phyloP scores from a whole-genome alignment of 2,797 vertebrate species.

The Emys orbicularis region DNA sequence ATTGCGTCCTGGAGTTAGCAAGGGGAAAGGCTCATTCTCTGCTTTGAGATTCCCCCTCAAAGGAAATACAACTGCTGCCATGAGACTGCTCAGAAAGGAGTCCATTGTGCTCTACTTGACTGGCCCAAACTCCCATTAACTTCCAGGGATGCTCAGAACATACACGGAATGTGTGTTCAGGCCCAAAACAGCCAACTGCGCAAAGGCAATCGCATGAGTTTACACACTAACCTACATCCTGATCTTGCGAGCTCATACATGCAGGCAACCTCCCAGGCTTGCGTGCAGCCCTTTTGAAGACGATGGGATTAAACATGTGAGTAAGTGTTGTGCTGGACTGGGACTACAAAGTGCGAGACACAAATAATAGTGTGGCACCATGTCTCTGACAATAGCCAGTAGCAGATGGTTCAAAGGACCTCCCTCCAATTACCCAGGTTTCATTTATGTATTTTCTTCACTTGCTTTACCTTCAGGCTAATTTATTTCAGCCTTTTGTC shows the following conservation, averaged over 20 bases:
- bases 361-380: background rate
- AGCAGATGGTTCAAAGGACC: background rate
- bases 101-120: constrained; percentile 36
- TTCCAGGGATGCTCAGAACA: constrained; percentile 21
- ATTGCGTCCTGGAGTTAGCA: background rate
- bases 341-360: constrained; percentile 1
- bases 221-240: background rate
- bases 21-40: background rate
- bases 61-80: constrained; percentile 7
- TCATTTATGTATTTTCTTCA: background rate
- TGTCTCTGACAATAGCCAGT: background rate
- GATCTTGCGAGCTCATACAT: background rate
- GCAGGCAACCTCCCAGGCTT: background rate
- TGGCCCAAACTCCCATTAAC: background rate
- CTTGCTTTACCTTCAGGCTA: background rate
- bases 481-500: background rate
- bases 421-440: background rate
- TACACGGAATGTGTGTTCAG: background rate
- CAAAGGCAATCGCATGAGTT: background rate
- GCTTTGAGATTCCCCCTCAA: background rate
- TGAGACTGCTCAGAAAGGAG: constrained; percentile 1
- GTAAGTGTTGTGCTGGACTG: constrained; percentile 23
- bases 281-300: background rate
- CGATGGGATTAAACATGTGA: background rate
- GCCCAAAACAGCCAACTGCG: background rate